Evolutionary conservation across 2,888 invertebrate species (phyloP), one percentile per base, ranked within the genome.

Genomic region (Eristalinus aeneus): DNA sequence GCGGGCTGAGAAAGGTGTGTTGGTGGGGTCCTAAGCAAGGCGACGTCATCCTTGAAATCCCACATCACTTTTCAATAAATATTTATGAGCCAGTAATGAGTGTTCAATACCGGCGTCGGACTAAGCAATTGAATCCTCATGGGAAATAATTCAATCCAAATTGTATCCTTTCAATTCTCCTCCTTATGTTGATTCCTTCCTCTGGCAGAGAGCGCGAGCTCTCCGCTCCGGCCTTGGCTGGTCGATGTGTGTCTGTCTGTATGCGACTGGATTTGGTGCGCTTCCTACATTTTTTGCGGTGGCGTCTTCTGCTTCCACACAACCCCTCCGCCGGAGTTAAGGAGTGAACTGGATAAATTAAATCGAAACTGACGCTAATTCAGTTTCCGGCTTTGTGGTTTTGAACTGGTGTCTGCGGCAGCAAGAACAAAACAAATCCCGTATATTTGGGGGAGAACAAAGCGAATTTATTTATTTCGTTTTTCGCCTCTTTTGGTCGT

Each of bases 51-150:
- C 86, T 78, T 82, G 77, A 75, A 82, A 87, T 82, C 82, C 86
- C 86, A 87, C 87, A 87, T 83, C 83, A 83, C 83, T 87, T 87
- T 87, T 87, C 83, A 87, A 87, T 87, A 87, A 87, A 87, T 87
- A 87, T 87, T 87, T 87, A 87, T 87, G 87, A 87, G 83, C 75
- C 87, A 79, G 87, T 87, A 87, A 87, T 87, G 87, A 87, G 87
- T 87, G 82, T 83, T 87, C 83, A 87, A 83, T 83, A 79, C 83
- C 78, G 67, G 63, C 82, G 74, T 82, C 63, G 86, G 75, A 71
- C 87, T 83, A 77, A 83, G 83, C 82, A 87, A 87, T 83, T 82
- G 87, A 83, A 87, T 79, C 77, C 87, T 79, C 83, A 77, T 87
- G 87, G 83, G 87, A 87, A 87, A 87, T 87, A 83, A 87, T 87